Evolutionary conservation across 2,888 invertebrate species (phyloP).

Genomic region (Julus scandinavius): DNA sequence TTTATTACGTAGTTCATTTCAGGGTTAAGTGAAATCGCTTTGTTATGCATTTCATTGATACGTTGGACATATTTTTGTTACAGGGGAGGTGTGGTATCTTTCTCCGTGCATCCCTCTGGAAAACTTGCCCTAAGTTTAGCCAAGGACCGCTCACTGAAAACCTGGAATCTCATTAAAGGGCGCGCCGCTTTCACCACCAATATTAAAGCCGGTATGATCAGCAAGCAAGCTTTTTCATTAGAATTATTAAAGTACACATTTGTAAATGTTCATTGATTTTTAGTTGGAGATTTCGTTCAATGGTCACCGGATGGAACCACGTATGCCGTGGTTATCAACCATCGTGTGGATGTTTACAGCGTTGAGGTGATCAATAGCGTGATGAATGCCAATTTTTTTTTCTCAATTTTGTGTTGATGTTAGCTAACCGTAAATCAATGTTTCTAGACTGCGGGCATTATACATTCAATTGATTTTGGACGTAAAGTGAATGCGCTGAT

Average conservation of each 20-base stretch:
- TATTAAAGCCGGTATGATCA: conserved; percentile 73
- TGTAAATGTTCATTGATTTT: conserved; percentile 58
- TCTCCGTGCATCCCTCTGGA: conserved; percentile 88
- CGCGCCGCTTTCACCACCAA: conserved; percentile 90
- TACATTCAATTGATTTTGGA: conserved; percentile 75
- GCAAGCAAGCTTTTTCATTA: conserved; percentile 59
- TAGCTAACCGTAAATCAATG: conserved; percentile 54
- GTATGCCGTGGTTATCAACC: conserved; percentile 80
- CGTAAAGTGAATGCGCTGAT: conserved; percentile 77
- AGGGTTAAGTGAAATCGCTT: no score
- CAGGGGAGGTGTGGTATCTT: conserved; percentile 71
- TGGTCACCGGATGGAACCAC: conserved; percentile 83
- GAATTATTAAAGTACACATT: conserved; percentile 60
- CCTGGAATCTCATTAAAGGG: conserved; percentile 95
- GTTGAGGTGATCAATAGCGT: conserved; percentile 68
- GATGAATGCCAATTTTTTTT: background rate
- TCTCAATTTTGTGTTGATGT: background rate
- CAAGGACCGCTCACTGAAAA: conserved; percentile 82
- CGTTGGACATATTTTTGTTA: background rate
- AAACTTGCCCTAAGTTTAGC: conserved; percentile 89
- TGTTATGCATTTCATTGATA: no score
- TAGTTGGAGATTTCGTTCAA: conserved; percentile 67
- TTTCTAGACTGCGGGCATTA: conserved; percentile 75
- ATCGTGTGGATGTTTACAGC: conserved; percentile 81
- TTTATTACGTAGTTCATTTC: conserved; percentile 70